These are phyloP conservation scores for Megaceryle torquata DNA, from an alignment of 2,113 vertebrate species.

Conservation along the genomic window DNA sequence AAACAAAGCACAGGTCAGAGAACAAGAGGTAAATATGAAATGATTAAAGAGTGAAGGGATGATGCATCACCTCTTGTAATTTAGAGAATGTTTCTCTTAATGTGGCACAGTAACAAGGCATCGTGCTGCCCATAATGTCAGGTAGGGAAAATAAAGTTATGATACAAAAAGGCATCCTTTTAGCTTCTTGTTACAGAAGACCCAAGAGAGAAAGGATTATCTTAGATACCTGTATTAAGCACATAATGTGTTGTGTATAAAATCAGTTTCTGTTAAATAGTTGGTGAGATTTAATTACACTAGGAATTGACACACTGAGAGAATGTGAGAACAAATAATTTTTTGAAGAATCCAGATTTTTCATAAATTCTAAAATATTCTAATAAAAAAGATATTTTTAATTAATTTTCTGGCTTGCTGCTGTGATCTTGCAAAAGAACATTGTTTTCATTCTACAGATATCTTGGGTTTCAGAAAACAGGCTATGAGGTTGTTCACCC, in stretches of 20 bases:
- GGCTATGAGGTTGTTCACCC: neutral
- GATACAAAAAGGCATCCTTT: neutral
- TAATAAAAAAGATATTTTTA: neutral
- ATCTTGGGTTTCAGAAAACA: neutral
- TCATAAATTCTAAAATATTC: neutral
- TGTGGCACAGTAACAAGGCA: neutral
- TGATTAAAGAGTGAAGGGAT: neutral
- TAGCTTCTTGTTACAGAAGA: neutral
- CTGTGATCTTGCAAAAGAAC: neutral
- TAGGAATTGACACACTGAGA: neutral
- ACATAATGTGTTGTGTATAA: neutral
- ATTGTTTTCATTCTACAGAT: neutral
- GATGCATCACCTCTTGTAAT: neutral
- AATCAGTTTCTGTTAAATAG: neutral
- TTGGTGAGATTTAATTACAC: neutral
- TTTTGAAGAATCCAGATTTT: neutral
- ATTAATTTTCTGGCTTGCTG: neutral
- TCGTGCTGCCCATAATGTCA: neutral
- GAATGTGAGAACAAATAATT: neutral
- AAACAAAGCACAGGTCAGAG: neutral
- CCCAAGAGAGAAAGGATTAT: neutral
- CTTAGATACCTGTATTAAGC: neutral
- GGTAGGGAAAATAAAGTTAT: neutral
- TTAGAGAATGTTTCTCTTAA: neutral
- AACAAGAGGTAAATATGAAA: neutral